Evolutionary conservation across 2,888 invertebrate species (phyloP).

Genomic region (Horisme vitalbata): DNA sequence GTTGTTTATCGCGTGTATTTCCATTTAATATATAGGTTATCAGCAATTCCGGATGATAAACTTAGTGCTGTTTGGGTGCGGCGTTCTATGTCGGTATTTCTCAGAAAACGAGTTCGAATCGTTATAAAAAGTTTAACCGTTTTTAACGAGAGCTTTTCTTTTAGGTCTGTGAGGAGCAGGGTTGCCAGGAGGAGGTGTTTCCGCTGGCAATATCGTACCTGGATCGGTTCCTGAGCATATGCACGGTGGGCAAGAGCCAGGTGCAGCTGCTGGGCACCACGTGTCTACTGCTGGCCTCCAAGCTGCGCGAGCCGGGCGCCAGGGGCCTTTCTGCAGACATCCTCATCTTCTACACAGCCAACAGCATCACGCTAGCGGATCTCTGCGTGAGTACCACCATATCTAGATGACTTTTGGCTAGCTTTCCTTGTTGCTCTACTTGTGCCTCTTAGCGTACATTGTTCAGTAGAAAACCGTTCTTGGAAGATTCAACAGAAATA

Average conservation of each 20-base stretch:
- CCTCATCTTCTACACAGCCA: constrained; percentile 96
- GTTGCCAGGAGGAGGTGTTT: constrained; percentile 96
- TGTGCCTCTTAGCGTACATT: constrained; percentile 14
- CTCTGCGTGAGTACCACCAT: constrained; percentile 89
- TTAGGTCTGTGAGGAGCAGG: constrained; percentile 97
- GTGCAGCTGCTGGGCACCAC: constrained; percentile 96
- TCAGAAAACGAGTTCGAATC: constrained; percentile 34
- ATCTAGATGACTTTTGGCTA: neutral
- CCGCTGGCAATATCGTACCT: constrained; percentile 95
- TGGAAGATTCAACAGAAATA: constrained; percentile 17
- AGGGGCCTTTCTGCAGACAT: constrained; percentile 90
- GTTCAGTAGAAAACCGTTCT: constrained; percentile 23
- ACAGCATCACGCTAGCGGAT: constrained; percentile 93
- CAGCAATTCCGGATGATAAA: constrained; percentile 76
- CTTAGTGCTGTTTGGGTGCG: constrained; percentile 52
- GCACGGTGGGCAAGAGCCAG: constrained; percentile 91
- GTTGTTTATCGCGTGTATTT: constrained; percentile 71
- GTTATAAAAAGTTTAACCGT: constrained; percentile 16
- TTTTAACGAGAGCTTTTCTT: constrained; percentile 42
- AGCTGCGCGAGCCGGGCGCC: constrained; percentile 91
- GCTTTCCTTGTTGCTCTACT: constrained; percentile 7
- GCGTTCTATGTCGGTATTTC: constrained; percentile 40
- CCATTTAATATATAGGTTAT: constrained; percentile 79
- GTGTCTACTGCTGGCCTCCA: constrained; percentile 95
- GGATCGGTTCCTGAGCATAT: constrained; percentile 95